Evolutionary conservation across 1,140 invertebrate genomes (phyloP).

Genomic region (Drosophila sp.): DNA sequence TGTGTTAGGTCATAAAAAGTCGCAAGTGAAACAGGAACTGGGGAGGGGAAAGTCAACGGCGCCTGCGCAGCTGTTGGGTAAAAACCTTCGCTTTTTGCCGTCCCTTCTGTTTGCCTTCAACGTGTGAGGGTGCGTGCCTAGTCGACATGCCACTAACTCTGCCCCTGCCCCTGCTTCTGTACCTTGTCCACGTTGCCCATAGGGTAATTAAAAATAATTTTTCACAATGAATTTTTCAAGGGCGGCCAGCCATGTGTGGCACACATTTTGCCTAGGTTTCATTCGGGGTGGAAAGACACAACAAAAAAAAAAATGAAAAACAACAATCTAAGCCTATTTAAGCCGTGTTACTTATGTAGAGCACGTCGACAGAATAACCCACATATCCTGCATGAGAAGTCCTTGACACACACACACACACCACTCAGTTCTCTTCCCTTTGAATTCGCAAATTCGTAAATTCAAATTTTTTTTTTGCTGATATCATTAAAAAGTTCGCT

Average conservation of each 20-base stretch:
- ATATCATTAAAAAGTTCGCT: constrained; percentile 72
- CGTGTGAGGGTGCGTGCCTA: constrained; percentile 70
- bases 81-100: constrained; percentile 25
- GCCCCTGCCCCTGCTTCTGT: background rate
- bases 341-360: constrained; percentile 48
- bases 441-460: background rate
- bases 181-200: constrained; percentile 26
- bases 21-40: constrained; percentile 10
- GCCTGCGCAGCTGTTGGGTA: constrained; percentile 71
- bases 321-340: constrained; percentile 10
- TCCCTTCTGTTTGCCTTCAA: constrained; percentile 35
- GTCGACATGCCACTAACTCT: constrained; percentile 20
- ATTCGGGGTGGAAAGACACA: constrained; percentile 51
- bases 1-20: constrained; percentile 39
- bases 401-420: constrained; percentile 48
- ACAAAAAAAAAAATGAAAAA: constrained; percentile 11
- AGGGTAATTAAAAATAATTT: constrained; percentile 76
- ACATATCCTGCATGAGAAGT: constrained; percentile 52
- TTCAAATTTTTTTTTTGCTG: constrained; percentile 46
- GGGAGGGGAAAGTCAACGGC: constrained; percentile 46
- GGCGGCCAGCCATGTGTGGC: constrained; percentile 73
- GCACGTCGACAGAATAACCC: constrained; percentile 54
- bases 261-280: constrained; percentile 49
- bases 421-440: background rate
- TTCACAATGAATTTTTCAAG: constrained; percentile 72